These are phyloP conservation scores for Hyperoplus lanceolatus DNA, from an alignment of 2,797 vertebrate genomes.

Conservation along the genomic window DNA sequence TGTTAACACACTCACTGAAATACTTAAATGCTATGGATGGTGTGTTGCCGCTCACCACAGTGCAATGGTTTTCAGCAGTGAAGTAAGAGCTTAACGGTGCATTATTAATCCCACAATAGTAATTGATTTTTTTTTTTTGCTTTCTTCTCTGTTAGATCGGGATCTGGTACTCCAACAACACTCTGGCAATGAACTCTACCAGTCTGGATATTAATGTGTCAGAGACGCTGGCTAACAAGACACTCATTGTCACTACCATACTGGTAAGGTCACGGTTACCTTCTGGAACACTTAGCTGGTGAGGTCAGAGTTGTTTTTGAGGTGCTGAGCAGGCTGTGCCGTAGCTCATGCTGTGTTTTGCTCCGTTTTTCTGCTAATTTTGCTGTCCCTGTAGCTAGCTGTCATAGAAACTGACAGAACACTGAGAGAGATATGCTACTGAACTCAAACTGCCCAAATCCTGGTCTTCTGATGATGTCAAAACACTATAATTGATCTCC, in stretches of 20 bases:
- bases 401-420: slow-evolving; percentile 69
- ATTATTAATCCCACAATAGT: slow-evolving; percentile 61
- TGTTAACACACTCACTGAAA: slow-evolving; percentile 38
- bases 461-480: slow-evolving; percentile 20
- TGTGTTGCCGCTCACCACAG: slow-evolving; percentile 32
- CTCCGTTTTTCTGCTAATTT: slow-evolving; percentile 65
- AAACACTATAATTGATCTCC: slow-evolving; percentile 4
- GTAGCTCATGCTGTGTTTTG: slow-evolving; percentile 49
- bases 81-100: slow-evolving; percentile 41
- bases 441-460: slow-evolving; percentile 43
- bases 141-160: slow-evolving; percentile 86
- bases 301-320: slow-evolving; percentile 45
- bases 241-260: slow-evolving; percentile 94
- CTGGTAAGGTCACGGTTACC: slow-evolving; percentile 85
- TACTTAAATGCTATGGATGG: slow-evolving; percentile 28
- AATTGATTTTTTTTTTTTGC: slow-evolving; percentile 60
- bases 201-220: slow-evolving; percentile 93
- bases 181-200: slow-evolving; percentile 93
- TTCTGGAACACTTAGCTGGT: slow-evolving; percentile 27
- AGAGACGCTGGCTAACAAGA: slow-evolving; percentile 93
- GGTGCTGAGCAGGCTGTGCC: slow-evolving; percentile 25
- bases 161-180: slow-evolving; percentile 95
- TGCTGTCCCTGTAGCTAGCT: slow-evolving; percentile 66
- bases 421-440: slow-evolving; percentile 45
- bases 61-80: slow-evolving; percentile 40